phyloP scores from a whole-genome alignment of 1,140 invertebrate species.

The Cherax quadricarinatus region DNA sequence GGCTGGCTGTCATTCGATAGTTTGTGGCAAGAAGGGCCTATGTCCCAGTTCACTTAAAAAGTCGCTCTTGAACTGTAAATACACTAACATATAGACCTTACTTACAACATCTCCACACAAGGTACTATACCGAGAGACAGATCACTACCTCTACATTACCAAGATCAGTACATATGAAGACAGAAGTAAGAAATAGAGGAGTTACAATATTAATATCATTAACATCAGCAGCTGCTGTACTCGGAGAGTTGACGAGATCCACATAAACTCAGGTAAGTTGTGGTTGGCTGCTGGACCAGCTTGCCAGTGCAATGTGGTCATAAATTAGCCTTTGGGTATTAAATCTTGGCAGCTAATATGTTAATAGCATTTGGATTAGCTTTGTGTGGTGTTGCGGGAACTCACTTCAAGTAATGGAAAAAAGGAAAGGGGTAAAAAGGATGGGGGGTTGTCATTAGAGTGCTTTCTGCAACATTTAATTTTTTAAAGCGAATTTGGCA shows the following conservation, averaged over 20 bases:
- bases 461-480: conserved; percentile 36
- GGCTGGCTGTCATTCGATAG: conserved; percentile 62
- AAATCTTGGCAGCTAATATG: conserved; percentile 13
- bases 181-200: conserved; percentile 67
- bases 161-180: conserved; percentile 70
- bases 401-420: neutral
- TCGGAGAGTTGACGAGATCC: conserved; percentile 53
- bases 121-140: conserved; percentile 60
- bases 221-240: conserved; percentile 62
- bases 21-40: conserved; percentile 63
- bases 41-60: conserved; percentile 64
- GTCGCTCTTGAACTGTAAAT: conserved; percentile 57
- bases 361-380: conserved; percentile 13
- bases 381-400: neutral
- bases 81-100: conserved; percentile 70
- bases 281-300: conserved; percentile 47
- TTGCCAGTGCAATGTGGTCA: conserved; percentile 10
- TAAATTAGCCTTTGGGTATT: conserved; percentile 29
- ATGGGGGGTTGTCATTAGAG: neutral
- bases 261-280: conserved; percentile 54
- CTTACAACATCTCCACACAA: conserved; percentile 69
- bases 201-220: conserved; percentile 59
- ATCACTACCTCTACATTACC: conserved; percentile 66
- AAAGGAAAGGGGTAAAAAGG: neutral
- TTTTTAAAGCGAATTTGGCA: conserved; percentile 39